These are phyloP conservation scores for Tupiocoris notatus DNA, from an alignment of 2,888 invertebrate genomes.

Conservation along the genomic window DNA sequence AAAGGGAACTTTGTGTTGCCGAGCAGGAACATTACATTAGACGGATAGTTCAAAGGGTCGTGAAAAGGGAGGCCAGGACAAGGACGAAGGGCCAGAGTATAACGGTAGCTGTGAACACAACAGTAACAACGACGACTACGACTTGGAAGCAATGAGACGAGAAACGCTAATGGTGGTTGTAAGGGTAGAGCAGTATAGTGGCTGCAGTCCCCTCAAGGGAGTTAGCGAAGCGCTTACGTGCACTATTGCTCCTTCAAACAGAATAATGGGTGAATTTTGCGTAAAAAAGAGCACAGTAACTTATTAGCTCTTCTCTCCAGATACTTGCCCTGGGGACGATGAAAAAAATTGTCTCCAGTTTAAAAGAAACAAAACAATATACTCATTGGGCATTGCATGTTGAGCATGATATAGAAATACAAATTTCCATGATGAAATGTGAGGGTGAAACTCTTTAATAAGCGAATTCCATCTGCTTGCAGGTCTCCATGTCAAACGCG, in stretches of 20 bases:
- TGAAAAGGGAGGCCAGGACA: neutral
- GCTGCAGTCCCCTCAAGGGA: neutral
- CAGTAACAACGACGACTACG: neutral
- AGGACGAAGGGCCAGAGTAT: neutral
- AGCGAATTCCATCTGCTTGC: too few relatives aligned
- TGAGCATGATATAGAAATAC: too few relatives aligned
- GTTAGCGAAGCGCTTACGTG: constrained; percentile 8
- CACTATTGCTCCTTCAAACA: constrained; percentile 10
- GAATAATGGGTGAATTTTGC: too few relatives aligned
- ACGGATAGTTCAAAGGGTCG: constrained; percentile 33
- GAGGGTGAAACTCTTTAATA: too few relatives aligned
- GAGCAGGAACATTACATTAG: constrained; percentile 29
- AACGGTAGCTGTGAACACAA: neutral
- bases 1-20: neutral
- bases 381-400: too few relatives aligned
- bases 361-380: too few relatives aligned
- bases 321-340: too few relatives aligned
- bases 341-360: too few relatives aligned
- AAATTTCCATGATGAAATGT: too few relatives aligned
- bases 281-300: too few relatives aligned
- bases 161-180: neutral
- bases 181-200: neutral
- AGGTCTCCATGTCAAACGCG: constrained; percentile 61
- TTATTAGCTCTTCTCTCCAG: too few relatives aligned
- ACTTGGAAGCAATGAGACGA: neutral